Percentiles rank a stretch among this genome's conserved stretches.
These are phyloP conservation scores for Hemichromis elongatus DNA, from an alignment of 2,113 vertebrate species.

Conservation along the genomic window DNA sequence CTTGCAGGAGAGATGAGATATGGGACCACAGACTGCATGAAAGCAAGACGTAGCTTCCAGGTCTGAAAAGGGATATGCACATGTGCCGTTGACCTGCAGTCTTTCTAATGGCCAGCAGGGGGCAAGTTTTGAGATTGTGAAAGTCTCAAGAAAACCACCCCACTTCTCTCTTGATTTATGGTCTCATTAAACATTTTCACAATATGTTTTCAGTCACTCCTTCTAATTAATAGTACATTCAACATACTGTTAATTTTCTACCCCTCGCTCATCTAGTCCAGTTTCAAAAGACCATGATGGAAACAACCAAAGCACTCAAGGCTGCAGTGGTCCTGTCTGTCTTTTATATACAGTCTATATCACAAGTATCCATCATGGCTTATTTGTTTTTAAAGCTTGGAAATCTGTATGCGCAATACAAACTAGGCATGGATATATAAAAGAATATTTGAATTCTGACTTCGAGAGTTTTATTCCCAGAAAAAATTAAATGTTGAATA, in stretches of 20 bases:
- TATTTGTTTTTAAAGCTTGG: neutral
- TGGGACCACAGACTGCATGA: neutral
- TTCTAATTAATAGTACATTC: neutral
- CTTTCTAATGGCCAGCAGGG: neutral
- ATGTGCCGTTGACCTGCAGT: neutral
- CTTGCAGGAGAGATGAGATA: neutral
- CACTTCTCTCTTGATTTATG: neutral
- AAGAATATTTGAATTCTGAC: neutral
- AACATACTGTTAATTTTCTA: neutral
- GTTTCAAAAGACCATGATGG: neutral
- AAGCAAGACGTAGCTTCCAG: neutral
- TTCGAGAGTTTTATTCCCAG: neutral
- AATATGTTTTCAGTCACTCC: neutral
- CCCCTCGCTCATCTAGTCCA: neutral
- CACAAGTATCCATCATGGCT: neutral
- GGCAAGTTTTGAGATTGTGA: neutral
- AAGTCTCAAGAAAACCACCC: neutral
- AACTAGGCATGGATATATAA: too few relatives aligned
- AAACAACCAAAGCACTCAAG: neutral
- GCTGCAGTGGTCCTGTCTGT: neutral
- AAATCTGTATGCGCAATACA: neutral
- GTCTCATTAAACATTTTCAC: neutral
- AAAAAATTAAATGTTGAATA: neutral
- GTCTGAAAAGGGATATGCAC: neutral
- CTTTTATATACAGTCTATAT: neutral